Evolutionary conservation across 2,113 vertebrate genomes (phyloP), one percentile per base, ranked within the genome.

Genomic region (Amphiprion percula): DNA sequence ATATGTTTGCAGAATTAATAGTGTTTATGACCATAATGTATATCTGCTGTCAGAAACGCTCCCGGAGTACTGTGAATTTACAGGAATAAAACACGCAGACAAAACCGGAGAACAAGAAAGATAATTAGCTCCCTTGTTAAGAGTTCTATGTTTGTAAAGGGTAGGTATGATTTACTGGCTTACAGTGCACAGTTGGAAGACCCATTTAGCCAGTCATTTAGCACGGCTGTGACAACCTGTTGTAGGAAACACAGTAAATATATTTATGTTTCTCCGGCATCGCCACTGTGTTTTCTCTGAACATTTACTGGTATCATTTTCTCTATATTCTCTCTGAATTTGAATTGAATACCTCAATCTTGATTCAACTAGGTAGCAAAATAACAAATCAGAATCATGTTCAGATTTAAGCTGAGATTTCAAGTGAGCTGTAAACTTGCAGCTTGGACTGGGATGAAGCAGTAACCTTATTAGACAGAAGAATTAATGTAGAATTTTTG

Each of bases 21-120:
- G 39, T 76, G 72, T 87, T 83, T 80, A 64, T 83, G 73, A 74
- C 28, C 28, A n/a, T 79, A 70, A 83, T 83, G 44, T 77, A 78
- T 79, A 33, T 41, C 24, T 74, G 17, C 68, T 65, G 59, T 79
- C 74, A 77, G 47, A 49, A 49, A 3, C 30, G 14, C 50, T 67
- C 64, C 64, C 44, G 69, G 68, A 55, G 33, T 41, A 26, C 30
- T 23, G 17, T 61, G 54, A 67, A 58, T 68, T 70, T 77, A 79
- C 68, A 65, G 44, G 70, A 72, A 60, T 53, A 74, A 80, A 84
- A 58, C 56, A 23, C 37, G 26, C 21, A 37, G 33, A 37, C 9
- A 37, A 10, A 37, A 37, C 33, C 33, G 6, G 50, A 74, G 53
- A 74, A 77, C 72, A 80, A 61, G 30, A 65, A 46, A 15, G 54